Evolutionary conservation across 2,888 invertebrate genomes (phyloP).

Genomic region (Polydrusus tereticollis): DNA sequence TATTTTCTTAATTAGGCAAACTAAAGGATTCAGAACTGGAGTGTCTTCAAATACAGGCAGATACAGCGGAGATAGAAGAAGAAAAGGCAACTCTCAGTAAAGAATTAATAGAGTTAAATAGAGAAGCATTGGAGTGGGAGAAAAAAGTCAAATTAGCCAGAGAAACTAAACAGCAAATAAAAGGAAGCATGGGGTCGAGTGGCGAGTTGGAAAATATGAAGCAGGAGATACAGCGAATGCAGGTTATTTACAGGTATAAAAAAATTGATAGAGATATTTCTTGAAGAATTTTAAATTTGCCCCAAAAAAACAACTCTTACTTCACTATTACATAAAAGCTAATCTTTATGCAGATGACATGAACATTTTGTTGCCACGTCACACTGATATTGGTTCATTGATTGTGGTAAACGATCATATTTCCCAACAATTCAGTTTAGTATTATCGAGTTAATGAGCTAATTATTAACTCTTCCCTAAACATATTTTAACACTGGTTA

Average conservation of each 20-base stretch:
- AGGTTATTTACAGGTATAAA: conserved; percentile 70
- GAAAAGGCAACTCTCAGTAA: conserved; percentile 77
- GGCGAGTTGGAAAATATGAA: conserved; percentile 85
- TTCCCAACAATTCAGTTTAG: too few species aligned
- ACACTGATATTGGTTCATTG: too few species aligned
- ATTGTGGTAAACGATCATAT: too few species aligned
- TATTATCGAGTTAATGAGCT: too few species aligned
- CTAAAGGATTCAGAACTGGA: conserved; percentile 77
- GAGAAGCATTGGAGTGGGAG: conserved; percentile 85
- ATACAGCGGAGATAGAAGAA: conserved; percentile 75
- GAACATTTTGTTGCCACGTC: too few species aligned
- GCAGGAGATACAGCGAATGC: conserved; percentile 87
- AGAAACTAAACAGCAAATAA: conserved; percentile 78
- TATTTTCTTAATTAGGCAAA: conserved; percentile 30
- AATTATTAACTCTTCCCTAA: too few species aligned
- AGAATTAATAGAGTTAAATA: conserved; percentile 73
- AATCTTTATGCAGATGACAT: too few species aligned
- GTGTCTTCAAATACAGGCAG: conserved; percentile 76
- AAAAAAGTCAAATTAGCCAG: conserved; percentile 81
- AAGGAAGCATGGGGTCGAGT: conserved; percentile 73
- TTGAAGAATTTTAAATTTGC: too few species aligned
- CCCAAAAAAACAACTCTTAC: too few species aligned
- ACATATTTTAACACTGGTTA: too few species aligned
- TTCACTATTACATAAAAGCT: too few species aligned
- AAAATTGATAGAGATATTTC: too few species aligned